These are phyloP conservation scores for Orthonevra nobilis DNA, from an alignment of 2,888 invertebrate species.

Conservation along the genomic window DNA sequence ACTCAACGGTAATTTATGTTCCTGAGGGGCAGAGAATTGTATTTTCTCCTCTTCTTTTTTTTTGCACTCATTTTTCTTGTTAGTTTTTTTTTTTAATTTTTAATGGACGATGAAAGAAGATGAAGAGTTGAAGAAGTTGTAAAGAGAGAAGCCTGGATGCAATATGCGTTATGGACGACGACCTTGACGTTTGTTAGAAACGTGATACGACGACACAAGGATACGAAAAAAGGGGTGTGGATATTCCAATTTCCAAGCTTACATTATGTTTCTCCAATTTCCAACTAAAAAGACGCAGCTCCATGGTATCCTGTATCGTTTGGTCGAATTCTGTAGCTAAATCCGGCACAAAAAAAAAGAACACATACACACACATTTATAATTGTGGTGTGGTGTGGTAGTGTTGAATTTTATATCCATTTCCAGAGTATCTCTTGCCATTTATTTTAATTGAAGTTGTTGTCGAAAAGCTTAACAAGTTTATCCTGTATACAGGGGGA, in stretches of 20 bases:
- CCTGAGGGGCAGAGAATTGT: not conserved
- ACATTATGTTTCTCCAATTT: no score
- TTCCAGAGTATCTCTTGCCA: constrained; percentile 32
- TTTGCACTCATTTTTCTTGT: not conserved
- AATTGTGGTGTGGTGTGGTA: not conserved
- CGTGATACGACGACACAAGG: no score
- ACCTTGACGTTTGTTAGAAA: no score
- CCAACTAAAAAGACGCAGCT: no score
- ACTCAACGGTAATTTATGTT: constrained; percentile 37
- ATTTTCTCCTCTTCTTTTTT: not conserved
- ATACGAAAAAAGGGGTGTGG: not conserved
- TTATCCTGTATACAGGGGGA: not conserved
- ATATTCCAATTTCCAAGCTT: no score
- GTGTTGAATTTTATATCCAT: constrained; percentile 39
- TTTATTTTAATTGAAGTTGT: constrained; percentile 56
- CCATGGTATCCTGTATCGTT: no score
- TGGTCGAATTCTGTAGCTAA: not conserved
- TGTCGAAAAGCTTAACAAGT: constrained; percentile 48
- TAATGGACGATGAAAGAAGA: constrained; percentile 1
- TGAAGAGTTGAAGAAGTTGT: not conserved
- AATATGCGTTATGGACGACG: not conserved
- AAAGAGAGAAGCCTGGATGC: no score
- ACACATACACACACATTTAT: no score
- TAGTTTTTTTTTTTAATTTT: constrained; percentile 2
- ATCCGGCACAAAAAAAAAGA: not conserved